Base-by-base conservation (phyloP, 30 jellyfish, hydroid and myxozoan genomes). In the Sanderia malayensis region DNA sequence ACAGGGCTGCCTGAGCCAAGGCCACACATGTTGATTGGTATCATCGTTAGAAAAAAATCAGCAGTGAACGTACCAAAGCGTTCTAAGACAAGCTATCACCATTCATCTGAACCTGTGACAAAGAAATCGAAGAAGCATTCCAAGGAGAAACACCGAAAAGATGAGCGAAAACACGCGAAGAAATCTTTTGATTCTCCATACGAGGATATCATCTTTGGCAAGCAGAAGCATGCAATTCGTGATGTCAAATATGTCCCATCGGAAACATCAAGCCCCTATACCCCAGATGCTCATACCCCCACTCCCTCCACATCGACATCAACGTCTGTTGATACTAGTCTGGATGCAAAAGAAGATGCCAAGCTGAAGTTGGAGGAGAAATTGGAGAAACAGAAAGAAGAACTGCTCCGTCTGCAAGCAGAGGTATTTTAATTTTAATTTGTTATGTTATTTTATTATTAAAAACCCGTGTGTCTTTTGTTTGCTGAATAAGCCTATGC, bases 1-100 rank as follows among this genome's bases (percentile, higher is more conserved):
- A 13, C 59, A 89, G 98, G 98, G 0, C 60, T 90, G 70, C 98
- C 98, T 19, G 86, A 76, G 27, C 96, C 98, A 19, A 90, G 98
- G 13, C 98, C 98, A 1, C 98, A 90, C 73, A 90, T 90, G 98
- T 83, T 90, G 32, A 72, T 90, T 28, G 98, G 98, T 13, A 83
- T 90, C 31, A 72, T 90, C 17, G 82, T 90, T 20, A 90, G 87
- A 0, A 77, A 63, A 26, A 86, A 86, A 74, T 55, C 66, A 19
- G 32, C 70, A 4, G 23, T 32, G 41, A 32, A 11, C 23, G 73
- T 80, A 11, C 37, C 11, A 55, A 76, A 76, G 58, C 72, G 88
- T 24, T 58, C 88, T 37, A 76, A 76, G 30, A 23, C 73, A 34
- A 46, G 80, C 49, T 62, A 76, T 52, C 88, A 74, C 79, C 46